phyloP scores from a whole-genome alignment of 2,888 invertebrate species.

The Nysson spinosus region DNA sequence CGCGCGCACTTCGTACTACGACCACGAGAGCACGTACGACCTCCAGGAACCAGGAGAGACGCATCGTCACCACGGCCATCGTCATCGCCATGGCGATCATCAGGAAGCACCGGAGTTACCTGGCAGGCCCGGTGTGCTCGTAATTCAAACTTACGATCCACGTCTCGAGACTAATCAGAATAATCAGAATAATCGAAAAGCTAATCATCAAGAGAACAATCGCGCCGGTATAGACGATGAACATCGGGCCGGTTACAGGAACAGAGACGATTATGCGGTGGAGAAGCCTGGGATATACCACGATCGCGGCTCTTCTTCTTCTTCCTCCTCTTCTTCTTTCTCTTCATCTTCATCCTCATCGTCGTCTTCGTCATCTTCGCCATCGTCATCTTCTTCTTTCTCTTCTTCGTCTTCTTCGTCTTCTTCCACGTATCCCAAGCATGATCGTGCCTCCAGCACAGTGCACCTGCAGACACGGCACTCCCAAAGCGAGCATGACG shows the following conservation, averaged over 20 bases:
- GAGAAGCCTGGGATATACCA: constrained; percentile 44
- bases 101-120: constrained; percentile 67
- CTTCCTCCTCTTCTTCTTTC: constrained; percentile 18
- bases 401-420: constrained; percentile 66
- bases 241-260: constrained; percentile 29
- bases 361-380: constrained; percentile 45
- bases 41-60: constrained; percentile 57
- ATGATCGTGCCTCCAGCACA: constrained; percentile 72
- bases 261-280: constrained; percentile 33
- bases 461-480: constrained; percentile 73
- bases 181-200: constrained; percentile 50
- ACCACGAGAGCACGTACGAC: constrained; percentile 65
- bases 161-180: constrained; percentile 53
- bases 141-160: constrained; percentile 63
- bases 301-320: constrained; percentile 48
- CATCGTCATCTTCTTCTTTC: constrained; percentile 55
- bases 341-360: constrained; percentile 45
- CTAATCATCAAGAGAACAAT: constrained; percentile 51
- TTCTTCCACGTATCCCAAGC: constrained; percentile 70
- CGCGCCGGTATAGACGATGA: constrained; percentile 44
- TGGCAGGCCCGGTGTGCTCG: constrained; percentile 65
- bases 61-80: constrained; percentile 54
- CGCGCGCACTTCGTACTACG: constrained; percentile 73
- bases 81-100: constrained; percentile 57
- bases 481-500: constrained; percentile 69